Evolutionary conservation across 2,888 invertebrate species (phyloP).

Genomic region (Lithodes maja): DNA sequence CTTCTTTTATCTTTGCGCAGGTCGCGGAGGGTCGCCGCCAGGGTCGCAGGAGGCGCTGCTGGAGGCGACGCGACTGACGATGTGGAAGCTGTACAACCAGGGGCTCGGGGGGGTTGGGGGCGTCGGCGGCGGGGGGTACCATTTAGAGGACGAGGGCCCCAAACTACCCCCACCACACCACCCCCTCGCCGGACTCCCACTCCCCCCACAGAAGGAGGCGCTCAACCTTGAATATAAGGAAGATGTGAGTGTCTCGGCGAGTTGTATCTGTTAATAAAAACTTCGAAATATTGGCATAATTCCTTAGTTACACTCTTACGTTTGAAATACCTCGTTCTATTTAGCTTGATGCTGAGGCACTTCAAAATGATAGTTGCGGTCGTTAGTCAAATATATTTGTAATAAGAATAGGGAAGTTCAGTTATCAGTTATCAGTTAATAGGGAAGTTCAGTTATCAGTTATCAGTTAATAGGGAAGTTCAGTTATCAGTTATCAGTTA

Average conservation of each 20-base stretch:
- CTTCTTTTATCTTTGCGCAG: constrained; percentile 18
- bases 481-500: too few species aligned
- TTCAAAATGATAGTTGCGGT: too few species aligned
- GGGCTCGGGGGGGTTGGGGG: constrained; percentile 59
- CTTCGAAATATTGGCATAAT: too few species aligned
- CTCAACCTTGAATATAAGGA: constrained; percentile 81
- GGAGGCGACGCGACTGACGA: constrained; percentile 85
- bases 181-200: constrained; percentile 63
- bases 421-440: too few species aligned
- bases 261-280: too few species aligned
- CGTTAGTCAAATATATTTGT: too few species aligned
- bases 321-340: too few species aligned
- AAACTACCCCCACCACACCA: constrained; percentile 68
- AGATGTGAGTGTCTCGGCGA: constrained; percentile 35
- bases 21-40: constrained; percentile 69
- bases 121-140: constrained; percentile 51
- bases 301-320: too few species aligned
- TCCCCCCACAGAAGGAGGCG: constrained; percentile 84
- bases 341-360: too few species aligned
- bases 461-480: too few species aligned
- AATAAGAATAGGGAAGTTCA: too few species aligned
- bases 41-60: constrained; percentile 78
- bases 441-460: too few species aligned
- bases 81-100: constrained; percentile 88
- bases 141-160: constrained; percentile 56